Percentiles rank a stretch among this genome's conserved stretches.
Conservation (phyloP, 2,113 vertebrate genomes). For the Sapajus apella region DNA sequence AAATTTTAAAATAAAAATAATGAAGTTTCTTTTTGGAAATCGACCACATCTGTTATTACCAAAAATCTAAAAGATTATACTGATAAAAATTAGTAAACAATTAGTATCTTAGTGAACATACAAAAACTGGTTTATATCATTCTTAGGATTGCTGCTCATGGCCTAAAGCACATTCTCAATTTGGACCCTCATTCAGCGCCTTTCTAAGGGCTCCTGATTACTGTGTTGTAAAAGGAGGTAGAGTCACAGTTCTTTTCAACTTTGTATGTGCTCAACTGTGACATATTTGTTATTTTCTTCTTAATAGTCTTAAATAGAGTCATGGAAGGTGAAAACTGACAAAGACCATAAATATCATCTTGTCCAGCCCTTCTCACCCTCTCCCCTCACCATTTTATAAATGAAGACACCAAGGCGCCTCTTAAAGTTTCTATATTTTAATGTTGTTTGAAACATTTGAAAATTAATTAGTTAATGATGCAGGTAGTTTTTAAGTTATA, state of each 20-base stretch:
- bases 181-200: background rate
- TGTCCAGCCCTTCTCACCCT: background rate
- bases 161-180: background rate
- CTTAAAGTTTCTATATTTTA: background rate
- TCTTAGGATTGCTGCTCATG: background rate
- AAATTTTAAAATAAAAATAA: background rate
- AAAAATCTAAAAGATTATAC: background rate
- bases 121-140: background rate
- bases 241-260: background rate
- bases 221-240: background rate
- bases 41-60: background rate
- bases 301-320: background rate
- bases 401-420: background rate
- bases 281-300: background rate
- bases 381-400: background rate
- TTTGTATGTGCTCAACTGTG: background rate
- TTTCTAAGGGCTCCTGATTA: background rate
- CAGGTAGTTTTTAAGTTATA: background rate
- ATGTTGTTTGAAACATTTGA: background rate
- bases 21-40: background rate
- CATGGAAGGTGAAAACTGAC: background rate
- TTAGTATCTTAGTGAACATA: background rate
- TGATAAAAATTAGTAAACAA: background rate
- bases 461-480: background rate
- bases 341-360: background rate